Percentiles rank a stretch among this genome's conserved stretches.
Conservation (phyloP, 2,888 invertebrate species). For the Scaptomyza tumidula region DNA sequence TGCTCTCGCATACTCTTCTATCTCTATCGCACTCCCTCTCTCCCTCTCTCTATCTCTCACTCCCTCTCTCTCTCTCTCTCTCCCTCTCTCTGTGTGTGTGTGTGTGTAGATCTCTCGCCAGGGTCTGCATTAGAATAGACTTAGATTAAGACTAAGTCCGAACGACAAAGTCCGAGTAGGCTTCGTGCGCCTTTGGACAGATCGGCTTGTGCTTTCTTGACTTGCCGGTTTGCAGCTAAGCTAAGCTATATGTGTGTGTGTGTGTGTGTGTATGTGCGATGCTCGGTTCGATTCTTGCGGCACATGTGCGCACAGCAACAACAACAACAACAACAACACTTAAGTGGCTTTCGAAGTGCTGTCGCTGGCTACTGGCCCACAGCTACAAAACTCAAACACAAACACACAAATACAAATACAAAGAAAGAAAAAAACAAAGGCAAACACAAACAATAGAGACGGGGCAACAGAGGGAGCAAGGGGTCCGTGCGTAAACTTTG, state of each 20-base stretch:
- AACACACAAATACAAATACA: slow-evolving; percentile 25
- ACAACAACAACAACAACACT: slow-evolving; percentile 36
- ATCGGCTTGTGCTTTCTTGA: slow-evolving; percentile 52
- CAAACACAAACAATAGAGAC: slow-evolving; percentile 27
- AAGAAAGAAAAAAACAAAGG: slow-evolving; percentile 4
- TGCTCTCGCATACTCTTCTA: slow-evolving; percentile 25
- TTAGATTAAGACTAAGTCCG: slow-evolving; percentile 74
- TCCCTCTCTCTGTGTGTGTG: no score
- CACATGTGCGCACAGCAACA: slow-evolving; percentile 66
- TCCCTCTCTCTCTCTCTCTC: slow-evolving; percentile 21
- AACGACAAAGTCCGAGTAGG: slow-evolving; percentile 58
- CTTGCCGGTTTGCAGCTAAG: slow-evolving; percentile 72
- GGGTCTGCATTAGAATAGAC: slow-evolving; percentile 76
- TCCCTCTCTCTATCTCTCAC: slow-evolving; percentile 21
- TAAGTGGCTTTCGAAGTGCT: slow-evolving; percentile 72
- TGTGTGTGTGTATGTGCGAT: slow-evolving; percentile 42
- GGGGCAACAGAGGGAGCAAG: slow-evolving; percentile 10
- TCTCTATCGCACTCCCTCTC: slow-evolving; percentile 22
- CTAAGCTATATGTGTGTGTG: slow-evolving; percentile 1
- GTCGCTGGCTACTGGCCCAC: slow-evolving; percentile 50
- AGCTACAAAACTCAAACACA: slow-evolving; percentile 33
- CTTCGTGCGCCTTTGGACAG: slow-evolving; percentile 59
- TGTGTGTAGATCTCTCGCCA: slow-evolving; percentile 13
- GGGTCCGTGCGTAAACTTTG: slow-evolving; percentile 62
- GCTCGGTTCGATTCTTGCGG: slow-evolving; percentile 64